Evolutionary conservation across 2,888 invertebrate species (phyloP).

Genomic region (Rhogogaster chlorosoma): DNA sequence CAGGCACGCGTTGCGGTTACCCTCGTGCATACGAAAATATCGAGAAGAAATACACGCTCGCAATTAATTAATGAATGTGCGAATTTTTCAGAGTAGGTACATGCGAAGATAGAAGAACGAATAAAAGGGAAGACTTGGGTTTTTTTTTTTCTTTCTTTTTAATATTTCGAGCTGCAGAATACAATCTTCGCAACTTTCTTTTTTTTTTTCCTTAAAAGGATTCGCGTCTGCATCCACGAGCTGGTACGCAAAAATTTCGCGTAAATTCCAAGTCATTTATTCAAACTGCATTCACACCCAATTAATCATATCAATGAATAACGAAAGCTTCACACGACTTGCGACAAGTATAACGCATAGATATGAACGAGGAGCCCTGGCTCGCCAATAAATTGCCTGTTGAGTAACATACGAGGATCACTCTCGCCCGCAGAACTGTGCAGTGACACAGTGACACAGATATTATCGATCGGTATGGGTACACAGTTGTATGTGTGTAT

Average conservation of each 20-base stretch:
- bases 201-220: neutral
- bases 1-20: neutral
- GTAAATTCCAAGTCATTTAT: neutral
- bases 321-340: neutral
- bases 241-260: neutral
- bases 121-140: neutral
- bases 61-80: neutral
- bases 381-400: conserved; percentile 25
- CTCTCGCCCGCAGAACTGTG: conserved; percentile 35
- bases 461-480: conserved; percentile 6
- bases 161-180: neutral
- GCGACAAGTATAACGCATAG: neutral
- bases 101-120: neutral
- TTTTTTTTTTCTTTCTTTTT: neutral
- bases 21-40: neutral
- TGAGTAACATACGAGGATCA: conserved; percentile 35
- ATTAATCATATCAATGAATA: neutral
- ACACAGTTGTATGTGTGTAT: neutral
- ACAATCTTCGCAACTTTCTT: neutral
- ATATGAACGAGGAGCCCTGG: neutral
- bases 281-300: neutral
- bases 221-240: neutral
- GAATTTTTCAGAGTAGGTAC: neutral
- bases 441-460: conserved; percentile 35
- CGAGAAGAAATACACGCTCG: neutral